These are phyloP conservation scores for Hemistola chrysoprasaria DNA, from an alignment of 2,888 invertebrate species.

Conservation along the genomic window DNA sequence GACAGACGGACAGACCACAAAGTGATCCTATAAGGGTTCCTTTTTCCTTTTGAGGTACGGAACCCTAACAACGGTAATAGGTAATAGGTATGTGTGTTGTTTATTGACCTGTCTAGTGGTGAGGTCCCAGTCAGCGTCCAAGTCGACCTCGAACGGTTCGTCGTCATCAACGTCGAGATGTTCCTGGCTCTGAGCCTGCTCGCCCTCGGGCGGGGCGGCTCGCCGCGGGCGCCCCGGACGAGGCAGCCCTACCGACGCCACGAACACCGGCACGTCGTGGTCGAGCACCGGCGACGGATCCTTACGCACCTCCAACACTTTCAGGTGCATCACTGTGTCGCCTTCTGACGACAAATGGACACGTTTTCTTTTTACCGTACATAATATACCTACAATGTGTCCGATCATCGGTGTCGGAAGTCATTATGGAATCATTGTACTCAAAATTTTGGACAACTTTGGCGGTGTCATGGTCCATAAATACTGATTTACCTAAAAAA, in stretches of 20 bases:
- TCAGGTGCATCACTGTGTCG: slow-evolving; percentile 93
- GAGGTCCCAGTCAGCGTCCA: slow-evolving; percentile 92
- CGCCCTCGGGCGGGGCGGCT: slow-evolving; percentile 39
- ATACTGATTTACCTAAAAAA: too few relatives aligned
- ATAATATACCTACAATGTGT: too few relatives aligned
- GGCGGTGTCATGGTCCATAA: too few relatives aligned
- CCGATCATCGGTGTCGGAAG: too few relatives aligned
- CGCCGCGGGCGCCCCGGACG: slow-evolving; percentile 61
- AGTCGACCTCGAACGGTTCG: slow-evolving; percentile 69
- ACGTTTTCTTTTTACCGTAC: background rate
- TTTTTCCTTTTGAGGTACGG: too few relatives aligned
- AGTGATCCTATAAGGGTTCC: too few relatives aligned
- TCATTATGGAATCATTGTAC: too few relatives aligned
- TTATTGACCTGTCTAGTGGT: slow-evolving; percentile 93
- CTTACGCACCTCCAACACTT: slow-evolving; percentile 90
- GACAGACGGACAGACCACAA: too few relatives aligned
- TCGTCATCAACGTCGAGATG: slow-evolving; percentile 83
- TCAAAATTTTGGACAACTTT: too few relatives aligned
- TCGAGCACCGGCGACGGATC: slow-evolving; percentile 92
- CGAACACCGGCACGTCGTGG: slow-evolving; percentile 94
- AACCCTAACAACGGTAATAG: too few relatives aligned
- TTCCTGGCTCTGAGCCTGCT: slow-evolving; percentile 49
- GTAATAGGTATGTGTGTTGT: too few relatives aligned
- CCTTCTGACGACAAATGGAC: slow-evolving; percentile 81
- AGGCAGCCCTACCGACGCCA: slow-evolving; percentile 73